Conservation (phyloP, 2,797 vertebrate genomes). For the Miichthys miiuy region DNA sequence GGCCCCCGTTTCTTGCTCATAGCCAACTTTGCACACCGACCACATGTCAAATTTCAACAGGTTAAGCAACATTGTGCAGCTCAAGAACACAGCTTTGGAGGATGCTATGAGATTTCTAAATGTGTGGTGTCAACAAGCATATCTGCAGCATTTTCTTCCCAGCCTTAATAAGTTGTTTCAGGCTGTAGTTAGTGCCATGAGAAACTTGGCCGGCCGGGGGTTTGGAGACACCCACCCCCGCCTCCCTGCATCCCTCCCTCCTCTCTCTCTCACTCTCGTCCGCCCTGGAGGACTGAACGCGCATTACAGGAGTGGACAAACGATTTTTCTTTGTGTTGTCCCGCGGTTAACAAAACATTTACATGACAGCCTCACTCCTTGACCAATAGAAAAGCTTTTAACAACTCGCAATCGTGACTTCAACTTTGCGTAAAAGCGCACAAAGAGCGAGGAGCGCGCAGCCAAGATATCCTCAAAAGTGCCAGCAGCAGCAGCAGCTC, state of each 20-base stretch:
- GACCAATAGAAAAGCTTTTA: neutral
- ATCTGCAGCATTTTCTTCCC: neutral
- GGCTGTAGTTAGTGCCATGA: conserved; percentile 7
- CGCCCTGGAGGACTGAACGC: conserved; percentile 31
- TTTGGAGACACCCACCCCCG: conserved; percentile 24
- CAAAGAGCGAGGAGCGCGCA: conserved; percentile 58
- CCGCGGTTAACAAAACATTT: conserved; percentile 6
- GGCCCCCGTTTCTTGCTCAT: neutral
- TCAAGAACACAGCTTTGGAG: neutral
- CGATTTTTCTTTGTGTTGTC: conserved; percentile 53
- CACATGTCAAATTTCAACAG: conserved; percentile 34
- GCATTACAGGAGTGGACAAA: conserved; percentile 32
- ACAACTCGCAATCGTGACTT: neutral
- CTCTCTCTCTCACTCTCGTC: neutral
- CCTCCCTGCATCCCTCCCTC: neutral
- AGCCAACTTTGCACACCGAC: conserved; percentile 23
- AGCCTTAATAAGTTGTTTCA: neutral
- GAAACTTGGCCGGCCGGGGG: conserved; percentile 32
- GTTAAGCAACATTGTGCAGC: neutral
- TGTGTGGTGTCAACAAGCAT: neutral
- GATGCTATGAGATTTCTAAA: neutral
- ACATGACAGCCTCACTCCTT: conserved; percentile 1
- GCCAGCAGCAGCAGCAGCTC: conserved; percentile 24
- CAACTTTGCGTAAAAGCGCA: conserved; percentile 17
- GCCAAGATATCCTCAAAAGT: conserved; percentile 38